Evolutionary conservation across 2,888 invertebrate species (phyloP), one percentile per base, ranked within the genome.

Genomic region (Cephus pulcher): DNA sequence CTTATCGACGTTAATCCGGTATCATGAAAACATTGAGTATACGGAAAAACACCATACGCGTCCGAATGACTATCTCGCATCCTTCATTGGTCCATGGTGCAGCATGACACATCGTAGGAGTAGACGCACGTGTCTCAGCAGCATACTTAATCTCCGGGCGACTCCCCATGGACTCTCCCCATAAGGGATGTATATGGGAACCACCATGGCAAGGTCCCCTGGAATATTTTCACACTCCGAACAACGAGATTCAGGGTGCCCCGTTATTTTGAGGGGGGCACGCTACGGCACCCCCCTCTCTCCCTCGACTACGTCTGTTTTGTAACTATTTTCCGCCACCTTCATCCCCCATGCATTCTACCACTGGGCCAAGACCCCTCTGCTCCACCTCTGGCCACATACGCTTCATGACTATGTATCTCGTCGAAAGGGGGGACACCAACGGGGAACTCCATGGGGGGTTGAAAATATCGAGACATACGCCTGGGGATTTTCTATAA

Each of bases 311-410:
- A 78, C 86, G 84, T 85, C 88, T 88, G 89, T 89, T 89, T 89
- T 88, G 88, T 89, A 89, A 88, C 87, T 86, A 89, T 89, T 89
- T 89, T 89, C 89, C 88, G 89, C 86, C 84, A 86, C 80, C 83
- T 80, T 79, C 81, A 74, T 11, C 82, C 83, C 79, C 77, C 69
- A 12, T 75, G 75, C 74, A 33, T 32, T 74, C 11, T 74, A 23
- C 11, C 74, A 33, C 33, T n/a, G 33, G 15, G 15, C 4, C 33
- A 6, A 11, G 77, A 70, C 76, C 68, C 68, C 76, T 68, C 40
- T 76, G 70, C 76, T 75, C 34, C 74, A 78, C 75, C 71, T 32
- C 69, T n/a, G 30, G 34, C 33, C 35, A 23, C 37, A 40, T 71
- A 71, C 68, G 79, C 78, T 84, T 83, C 82, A 86, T 88, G 87